Evolutionary conservation across 2,113 vertebrate genomes (phyloP).

Genomic region (Mohoua ochrocephala): DNA sequence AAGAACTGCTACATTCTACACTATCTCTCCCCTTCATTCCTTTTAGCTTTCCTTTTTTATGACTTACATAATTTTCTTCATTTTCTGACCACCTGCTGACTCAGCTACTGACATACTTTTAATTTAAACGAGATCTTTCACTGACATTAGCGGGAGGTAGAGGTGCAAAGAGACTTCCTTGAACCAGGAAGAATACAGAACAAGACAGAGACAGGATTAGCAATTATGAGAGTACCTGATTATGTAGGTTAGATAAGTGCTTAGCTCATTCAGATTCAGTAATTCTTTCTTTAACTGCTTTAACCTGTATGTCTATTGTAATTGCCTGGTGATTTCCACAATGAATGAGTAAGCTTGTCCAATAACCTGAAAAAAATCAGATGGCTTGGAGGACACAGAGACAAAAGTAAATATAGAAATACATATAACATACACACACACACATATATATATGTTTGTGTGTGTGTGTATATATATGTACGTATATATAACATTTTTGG

Average conservation of each 20-base stretch:
- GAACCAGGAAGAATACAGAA: not conserved
- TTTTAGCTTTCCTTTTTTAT: not conserved
- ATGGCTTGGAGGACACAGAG: not conserved
- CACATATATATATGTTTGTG: accelerated
- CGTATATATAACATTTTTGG: not conserved
- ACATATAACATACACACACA: not conserved
- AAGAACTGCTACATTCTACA: not conserved
- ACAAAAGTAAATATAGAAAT: not conserved
- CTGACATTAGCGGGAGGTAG: not conserved
- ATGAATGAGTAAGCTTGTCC: not conserved
- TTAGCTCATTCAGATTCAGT: not conserved
- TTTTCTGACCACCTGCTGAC: not conserved
- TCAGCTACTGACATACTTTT: not conserved
- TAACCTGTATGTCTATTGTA: not conserved
- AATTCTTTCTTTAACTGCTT: not conserved
- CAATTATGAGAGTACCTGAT: not conserved
- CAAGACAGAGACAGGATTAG: not conserved
- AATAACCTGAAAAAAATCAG: not conserved
- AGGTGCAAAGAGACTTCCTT: not conserved
- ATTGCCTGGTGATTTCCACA: not conserved
- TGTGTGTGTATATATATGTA: not conserved
- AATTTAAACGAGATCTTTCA: not conserved
- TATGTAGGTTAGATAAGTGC: not conserved
- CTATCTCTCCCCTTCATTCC: not conserved
- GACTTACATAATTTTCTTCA: not conserved